Evolutionary conservation across 30 jellyfish, hydroid and myxozoan species (phyloP), one percentile per base, ranked within the genome.

Genomic region (Hydra vulgaris): DNA sequence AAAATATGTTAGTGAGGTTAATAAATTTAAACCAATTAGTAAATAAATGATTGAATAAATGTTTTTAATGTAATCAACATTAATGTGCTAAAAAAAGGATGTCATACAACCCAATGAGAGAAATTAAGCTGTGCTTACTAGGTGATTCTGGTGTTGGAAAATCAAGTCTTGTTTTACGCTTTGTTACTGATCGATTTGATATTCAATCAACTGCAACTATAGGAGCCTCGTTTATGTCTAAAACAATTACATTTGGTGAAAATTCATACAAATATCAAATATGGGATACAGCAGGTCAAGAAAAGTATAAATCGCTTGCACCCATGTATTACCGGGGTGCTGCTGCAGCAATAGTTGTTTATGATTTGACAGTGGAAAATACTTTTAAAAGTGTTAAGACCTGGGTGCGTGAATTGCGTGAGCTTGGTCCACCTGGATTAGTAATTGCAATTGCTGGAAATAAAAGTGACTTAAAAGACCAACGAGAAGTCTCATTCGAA

Each of bases 251-350:
- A 15, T 71, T 82, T 66, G 96, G 78, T 18, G 88, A 84, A 1
- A 82, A 85, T 23, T 66, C 89, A 16, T 66, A 82, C 21, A 88
- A 94, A 61, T 94, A 81, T 81, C 96, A 94, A 61, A 94, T 94
- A 1, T 94, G 99, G 99, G 99, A 94, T 73, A 94, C 99, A n/a
- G 99, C 99, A 15, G 99, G 99, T n/a, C 99, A 94, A 78, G 99
- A 94, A 72, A 84, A 85, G 89, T 90, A 86, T 55, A 79, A 90
- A 53, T 89, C 97, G 17, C 78, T 90, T 24, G 97, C 96, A 8
- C 97, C 96, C 19, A 86, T 86, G 96, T 90, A 86, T 69, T 90
- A 90, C 72, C 81, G 97, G 18, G 96, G 97, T 27, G 97, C 97
- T 26, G 81, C 96, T 24, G 97, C 97, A 21, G 97, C 96, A 7